A percentile compares a stretch with the other conserved stretches of the same genome.
Conservation (phyloP, 2,113 vertebrate genomes). For the Lates calcarifer region DNA sequence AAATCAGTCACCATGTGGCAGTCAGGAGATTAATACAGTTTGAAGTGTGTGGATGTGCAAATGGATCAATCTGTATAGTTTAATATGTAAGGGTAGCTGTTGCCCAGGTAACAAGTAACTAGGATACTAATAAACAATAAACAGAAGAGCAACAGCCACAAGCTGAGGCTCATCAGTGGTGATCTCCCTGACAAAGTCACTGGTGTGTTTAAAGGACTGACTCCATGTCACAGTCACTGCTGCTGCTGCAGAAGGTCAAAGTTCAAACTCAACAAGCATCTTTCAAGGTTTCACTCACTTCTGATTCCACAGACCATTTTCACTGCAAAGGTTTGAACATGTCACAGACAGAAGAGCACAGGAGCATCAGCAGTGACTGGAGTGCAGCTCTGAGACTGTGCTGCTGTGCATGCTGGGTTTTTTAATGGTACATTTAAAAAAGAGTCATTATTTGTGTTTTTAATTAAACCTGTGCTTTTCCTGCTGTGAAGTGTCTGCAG, state of each 20-base stretch:
- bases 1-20: background rate
- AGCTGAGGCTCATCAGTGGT: too few relatives aligned
- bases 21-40: background rate
- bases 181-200: background rate
- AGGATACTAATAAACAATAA: background rate
- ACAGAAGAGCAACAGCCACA: background rate
- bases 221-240: too few relatives aligned
- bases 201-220: too few relatives aligned
- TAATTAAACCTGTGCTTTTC: too few relatives aligned
- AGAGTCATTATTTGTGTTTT: background rate
- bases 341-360: background rate
- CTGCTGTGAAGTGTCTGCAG: too few relatives aligned
- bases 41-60: background rate
- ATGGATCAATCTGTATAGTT: background rate
- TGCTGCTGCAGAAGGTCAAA: too few relatives aligned
- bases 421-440: background rate
- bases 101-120: background rate
- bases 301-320: slow-evolving; percentile 1
- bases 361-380: background rate
- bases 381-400: background rate
- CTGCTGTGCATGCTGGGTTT: background rate
- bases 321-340: background rate
- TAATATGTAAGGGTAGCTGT: background rate
- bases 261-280: background rate
- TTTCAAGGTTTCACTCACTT: background rate